Percentiles rank a stretch among this genome's conserved stretches.
phyloP scores from a whole-genome alignment of 2,797 vertebrate species.

The Sciaenops ocellatus region DNA sequence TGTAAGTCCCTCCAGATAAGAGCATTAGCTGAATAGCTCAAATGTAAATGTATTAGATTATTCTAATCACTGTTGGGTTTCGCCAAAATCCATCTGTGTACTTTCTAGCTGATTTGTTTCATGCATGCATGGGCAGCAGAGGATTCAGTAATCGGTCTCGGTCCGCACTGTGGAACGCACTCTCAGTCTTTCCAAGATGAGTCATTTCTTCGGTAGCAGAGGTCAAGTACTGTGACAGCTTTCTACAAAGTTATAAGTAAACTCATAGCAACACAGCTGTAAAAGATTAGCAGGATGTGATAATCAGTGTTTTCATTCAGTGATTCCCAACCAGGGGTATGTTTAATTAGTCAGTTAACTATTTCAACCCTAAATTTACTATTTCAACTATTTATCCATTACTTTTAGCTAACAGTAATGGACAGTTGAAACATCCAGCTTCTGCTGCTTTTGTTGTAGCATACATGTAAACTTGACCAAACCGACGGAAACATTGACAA shows the following conservation, averaged over 20 bases:
- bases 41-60: slow-evolving; percentile 65
- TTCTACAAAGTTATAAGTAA: slow-evolving; percentile 1
- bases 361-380: too few relatives aligned
- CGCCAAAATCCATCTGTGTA: slow-evolving; percentile 10
- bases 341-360: not conserved
- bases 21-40: slow-evolving; percentile 65
- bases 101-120: slow-evolving; percentile 38
- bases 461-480: not conserved
- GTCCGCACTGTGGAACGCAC: slow-evolving; percentile 27
- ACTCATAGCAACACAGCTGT: not conserved
- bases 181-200: slow-evolving; percentile 54
- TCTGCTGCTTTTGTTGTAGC: not conserved
- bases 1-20: slow-evolving; percentile 62
- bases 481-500: not conserved
- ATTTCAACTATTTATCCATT: too few relatives aligned
- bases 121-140: slow-evolving; percentile 8
- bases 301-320: not conserved
- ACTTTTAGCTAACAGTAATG: too few relatives aligned
- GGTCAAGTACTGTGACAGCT: slow-evolving; percentile 15
- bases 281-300: not conserved
- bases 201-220: slow-evolving; percentile 40
- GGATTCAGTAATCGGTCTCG: slow-evolving; percentile 25
- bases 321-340: not conserved
- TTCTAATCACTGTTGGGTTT: slow-evolving; percentile 51
- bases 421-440: not conserved